Evolutionary conservation across 2,797 vertebrate species (phyloP).

Genomic region (Poecile montanus): DNA sequence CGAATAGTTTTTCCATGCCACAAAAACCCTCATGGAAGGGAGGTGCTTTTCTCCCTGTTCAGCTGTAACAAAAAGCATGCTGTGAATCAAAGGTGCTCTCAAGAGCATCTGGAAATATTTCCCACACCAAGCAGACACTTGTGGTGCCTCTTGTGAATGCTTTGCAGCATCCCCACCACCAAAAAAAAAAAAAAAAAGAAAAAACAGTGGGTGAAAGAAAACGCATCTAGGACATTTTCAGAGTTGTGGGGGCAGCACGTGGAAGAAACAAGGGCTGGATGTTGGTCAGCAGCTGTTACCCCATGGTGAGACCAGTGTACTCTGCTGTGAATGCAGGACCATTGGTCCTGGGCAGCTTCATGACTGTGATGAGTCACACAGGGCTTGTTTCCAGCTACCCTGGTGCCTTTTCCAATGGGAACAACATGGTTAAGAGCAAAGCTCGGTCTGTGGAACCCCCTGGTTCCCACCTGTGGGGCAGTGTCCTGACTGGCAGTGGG

Average conservation of each 20-base stretch:
- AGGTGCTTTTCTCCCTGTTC: constrained; percentile 19
- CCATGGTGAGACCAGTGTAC: fast-evolving
- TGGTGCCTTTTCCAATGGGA: background rate
- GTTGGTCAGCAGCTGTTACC: background rate
- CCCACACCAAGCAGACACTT: background rate
- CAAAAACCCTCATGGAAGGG: background rate
- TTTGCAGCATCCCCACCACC: background rate
- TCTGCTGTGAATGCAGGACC: background rate
- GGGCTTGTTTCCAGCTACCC: background rate
- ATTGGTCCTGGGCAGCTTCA: background rate
- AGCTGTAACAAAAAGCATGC: background rate
- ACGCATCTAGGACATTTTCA: background rate
- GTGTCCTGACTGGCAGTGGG: background rate
- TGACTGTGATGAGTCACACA: background rate
- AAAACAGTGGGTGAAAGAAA: background rate
- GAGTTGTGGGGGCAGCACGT: background rate
- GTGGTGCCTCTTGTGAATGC: background rate
- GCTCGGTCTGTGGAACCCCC: background rate
- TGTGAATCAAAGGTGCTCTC: constrained; percentile 49
- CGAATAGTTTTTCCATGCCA: constrained; percentile 33
- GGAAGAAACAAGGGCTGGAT: background rate
- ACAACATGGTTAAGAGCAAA: background rate
- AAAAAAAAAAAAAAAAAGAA: background rate
- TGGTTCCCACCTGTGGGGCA: background rate
- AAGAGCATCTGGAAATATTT: constrained; percentile 55